Percentiles rank a stretch among this genome's conserved stretches.
phyloP scores from a whole-genome alignment of 1,140 invertebrate species.

The Drosophila hydei region DNA sequence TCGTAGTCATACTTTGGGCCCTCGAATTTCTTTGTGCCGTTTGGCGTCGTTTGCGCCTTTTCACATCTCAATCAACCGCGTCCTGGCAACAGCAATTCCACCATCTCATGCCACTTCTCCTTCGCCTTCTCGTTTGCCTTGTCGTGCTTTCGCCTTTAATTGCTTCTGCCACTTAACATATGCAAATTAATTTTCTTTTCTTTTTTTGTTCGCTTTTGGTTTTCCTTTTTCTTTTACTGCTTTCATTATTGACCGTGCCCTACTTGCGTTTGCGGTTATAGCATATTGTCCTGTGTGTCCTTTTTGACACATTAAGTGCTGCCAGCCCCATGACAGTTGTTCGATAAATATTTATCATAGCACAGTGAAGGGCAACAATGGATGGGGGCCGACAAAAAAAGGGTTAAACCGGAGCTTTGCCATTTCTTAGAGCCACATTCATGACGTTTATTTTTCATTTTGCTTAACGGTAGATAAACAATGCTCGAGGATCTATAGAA shows the following conservation, averaged over 20 bases:
- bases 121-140: neutral
- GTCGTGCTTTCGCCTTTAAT: slow-evolving; percentile 55
- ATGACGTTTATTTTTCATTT: slow-evolving; percentile 46
- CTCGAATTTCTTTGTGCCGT: slow-evolving; percentile 11
- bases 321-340: slow-evolving; percentile 38
- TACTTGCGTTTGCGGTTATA: slow-evolving; percentile 25
- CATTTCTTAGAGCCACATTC: slow-evolving; percentile 29
- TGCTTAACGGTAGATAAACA: slow-evolving; percentile 53
- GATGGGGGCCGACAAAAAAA: slow-evolving; percentile 22
- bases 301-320: slow-evolving; percentile 63
- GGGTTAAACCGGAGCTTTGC: slow-evolving; percentile 38
- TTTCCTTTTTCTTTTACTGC: neutral
- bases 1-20: neutral
- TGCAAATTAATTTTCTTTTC: slow-evolving; percentile 77
- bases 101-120: neutral
- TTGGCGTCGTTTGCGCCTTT: slow-evolving; percentile 41
- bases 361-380: slow-evolving; percentile 42
- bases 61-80: slow-evolving; percentile 71
- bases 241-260: slow-evolving; percentile 22
- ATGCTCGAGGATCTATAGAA: slow-evolving; percentile 15
- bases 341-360: slow-evolving; percentile 79
- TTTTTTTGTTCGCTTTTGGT: slow-evolving; percentile 4
- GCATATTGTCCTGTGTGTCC: slow-evolving; percentile 36
- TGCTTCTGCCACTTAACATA: slow-evolving; percentile 81
- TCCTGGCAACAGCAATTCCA: slow-evolving; percentile 11